Evolutionary conservation across 2,888 invertebrate genomes (phyloP).

Genomic region (Pristionchus entomophagus): DNA sequence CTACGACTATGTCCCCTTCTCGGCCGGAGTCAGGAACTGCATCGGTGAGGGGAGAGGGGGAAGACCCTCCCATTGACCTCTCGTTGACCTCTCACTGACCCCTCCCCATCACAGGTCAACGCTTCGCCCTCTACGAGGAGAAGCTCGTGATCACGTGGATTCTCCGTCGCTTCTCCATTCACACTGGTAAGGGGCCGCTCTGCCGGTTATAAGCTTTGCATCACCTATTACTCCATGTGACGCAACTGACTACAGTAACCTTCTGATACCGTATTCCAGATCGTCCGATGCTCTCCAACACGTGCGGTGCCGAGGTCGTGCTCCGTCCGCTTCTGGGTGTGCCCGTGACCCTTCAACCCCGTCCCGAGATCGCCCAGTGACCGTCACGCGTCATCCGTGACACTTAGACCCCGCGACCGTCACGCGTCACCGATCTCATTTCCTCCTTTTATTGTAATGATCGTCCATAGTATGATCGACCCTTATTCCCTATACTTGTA

Average conservation of each 20-base stretch:
- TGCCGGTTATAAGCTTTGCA: too few species aligned
- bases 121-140: conserved; percentile 51
- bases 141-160: conserved; percentile 51
- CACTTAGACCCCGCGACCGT: background rate
- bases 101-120: conserved; percentile 49
- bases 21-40: conserved; percentile 51
- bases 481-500: background rate
- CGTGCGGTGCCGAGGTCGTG: conserved; percentile 30
- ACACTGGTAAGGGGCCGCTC: conserved; percentile 28
- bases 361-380: background rate
- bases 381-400: background rate
- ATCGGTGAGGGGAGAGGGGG: conserved; percentile 40
- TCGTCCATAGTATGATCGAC: background rate
- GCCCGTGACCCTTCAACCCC: conserved; percentile 25
- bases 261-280: too few species aligned
- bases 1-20: conserved; percentile 53
- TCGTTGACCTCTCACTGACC: too few species aligned
- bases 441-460: background rate
- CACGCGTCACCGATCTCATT: background rate
- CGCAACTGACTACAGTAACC: too few species aligned
- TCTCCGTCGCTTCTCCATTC: conserved; percentile 47
- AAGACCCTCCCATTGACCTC: too few species aligned
- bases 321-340: conserved; percentile 42
- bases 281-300: conserved; percentile 29
- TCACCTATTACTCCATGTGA: too few species aligned